These are phyloP conservation scores for Brenthis daphne DNA, from an alignment of 2,888 invertebrate species.

Conservation along the genomic window DNA sequence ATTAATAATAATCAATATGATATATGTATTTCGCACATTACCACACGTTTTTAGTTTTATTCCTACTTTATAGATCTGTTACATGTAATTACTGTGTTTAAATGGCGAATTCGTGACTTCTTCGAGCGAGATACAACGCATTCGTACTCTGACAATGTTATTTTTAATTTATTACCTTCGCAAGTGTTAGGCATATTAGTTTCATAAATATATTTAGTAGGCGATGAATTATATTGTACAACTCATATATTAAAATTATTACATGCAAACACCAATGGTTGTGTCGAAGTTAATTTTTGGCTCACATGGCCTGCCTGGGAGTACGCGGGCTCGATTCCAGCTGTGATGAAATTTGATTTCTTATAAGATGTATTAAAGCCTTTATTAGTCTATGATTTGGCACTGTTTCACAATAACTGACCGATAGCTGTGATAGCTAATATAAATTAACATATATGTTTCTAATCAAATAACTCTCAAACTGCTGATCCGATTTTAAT, in stretches of 20 bases:
- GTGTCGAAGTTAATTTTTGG: no score
- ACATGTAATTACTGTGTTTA: constrained; percentile 11
- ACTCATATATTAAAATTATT: no score
- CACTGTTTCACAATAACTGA: not conserved
- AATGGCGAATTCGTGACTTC: constrained; percentile 17
- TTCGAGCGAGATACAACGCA: not conserved
- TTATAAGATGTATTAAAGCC: not conserved
- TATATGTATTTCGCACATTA: not conserved
- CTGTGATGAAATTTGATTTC: not conserved
- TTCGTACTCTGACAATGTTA: constrained; percentile 2
- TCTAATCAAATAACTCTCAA: no score
- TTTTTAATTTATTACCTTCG: not conserved
- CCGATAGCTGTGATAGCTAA: not conserved
- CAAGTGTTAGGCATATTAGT: constrained; percentile 3
- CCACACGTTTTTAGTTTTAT: constrained; percentile 6
- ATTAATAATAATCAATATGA: no score
- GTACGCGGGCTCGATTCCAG: not conserved
- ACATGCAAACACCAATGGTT: no score
- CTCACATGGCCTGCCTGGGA: not conserved
- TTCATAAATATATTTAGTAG: no score
- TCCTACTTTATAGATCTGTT: constrained; percentile 3
- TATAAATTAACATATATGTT: no score
- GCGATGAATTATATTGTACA: no score
- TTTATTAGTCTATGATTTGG: no score
- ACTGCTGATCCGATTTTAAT: no score